These are phyloP conservation scores for Sternarchorhynchus goeldii DNA, from an alignment of 2,797 vertebrate genomes.

Conservation along the genomic window DNA sequence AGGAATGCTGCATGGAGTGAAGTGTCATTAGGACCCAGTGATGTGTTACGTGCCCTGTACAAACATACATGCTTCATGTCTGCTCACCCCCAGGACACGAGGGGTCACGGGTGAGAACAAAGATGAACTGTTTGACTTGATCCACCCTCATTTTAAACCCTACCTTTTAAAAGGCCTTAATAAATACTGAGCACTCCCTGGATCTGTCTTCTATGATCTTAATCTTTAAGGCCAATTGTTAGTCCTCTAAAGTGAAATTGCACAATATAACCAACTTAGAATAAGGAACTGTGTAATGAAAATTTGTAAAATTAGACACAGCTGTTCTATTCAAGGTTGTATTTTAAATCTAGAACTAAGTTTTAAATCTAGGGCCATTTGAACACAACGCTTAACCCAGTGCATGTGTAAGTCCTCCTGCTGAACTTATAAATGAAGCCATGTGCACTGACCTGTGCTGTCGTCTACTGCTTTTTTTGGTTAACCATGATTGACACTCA, in stretches of 20 bases:
- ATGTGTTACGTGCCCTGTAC: constrained; percentile 54
- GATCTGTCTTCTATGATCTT: background rate
- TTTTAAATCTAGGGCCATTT: constrained; percentile 36
- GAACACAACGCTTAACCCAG: constrained; percentile 49
- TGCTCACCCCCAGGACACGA: constrained; percentile 53
- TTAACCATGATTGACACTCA: constrained; percentile 50
- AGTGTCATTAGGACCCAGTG: constrained; percentile 43
- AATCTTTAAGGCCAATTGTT: background rate
- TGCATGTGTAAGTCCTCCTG: constrained; percentile 47
- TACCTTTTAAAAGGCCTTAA: background rate
- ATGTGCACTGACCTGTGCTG: constrained; percentile 57
- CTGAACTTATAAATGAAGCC: constrained; percentile 50
- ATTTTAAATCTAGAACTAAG: background rate
- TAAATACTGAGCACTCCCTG: background rate
- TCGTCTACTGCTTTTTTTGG: constrained; percentile 49
- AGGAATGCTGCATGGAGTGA: constrained; percentile 43
- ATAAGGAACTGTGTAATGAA: background rate
- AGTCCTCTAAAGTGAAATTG: background rate
- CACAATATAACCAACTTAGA: background rate
- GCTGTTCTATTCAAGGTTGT: background rate
- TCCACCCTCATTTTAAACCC: constrained; percentile 31
- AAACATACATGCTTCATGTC: constrained; percentile 58
- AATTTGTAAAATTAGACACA: background rate
- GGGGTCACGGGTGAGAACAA: constrained; percentile 44
- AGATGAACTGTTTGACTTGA: constrained; percentile 31